These are phyloP conservation scores for Colletes collaris DNA, from an alignment of 2,888 invertebrate genomes.

Conservation along the genomic window DNA sequence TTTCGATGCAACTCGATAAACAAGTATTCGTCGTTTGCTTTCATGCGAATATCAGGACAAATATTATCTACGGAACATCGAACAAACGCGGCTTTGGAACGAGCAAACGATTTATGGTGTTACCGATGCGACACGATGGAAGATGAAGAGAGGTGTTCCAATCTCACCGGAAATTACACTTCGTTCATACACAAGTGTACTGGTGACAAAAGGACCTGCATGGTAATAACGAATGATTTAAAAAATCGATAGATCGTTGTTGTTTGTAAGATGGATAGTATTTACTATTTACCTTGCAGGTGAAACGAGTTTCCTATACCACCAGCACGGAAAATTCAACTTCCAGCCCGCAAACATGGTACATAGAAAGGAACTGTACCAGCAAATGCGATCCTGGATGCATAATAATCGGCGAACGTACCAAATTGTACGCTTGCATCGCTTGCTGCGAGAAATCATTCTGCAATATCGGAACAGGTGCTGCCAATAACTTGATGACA, in stretches of 20 bases:
- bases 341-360: conserved; percentile 91
- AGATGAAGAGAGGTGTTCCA: conserved; percentile 89
- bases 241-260: too few species aligned
- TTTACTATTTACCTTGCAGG: conserved; percentile 83
- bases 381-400: conserved; percentile 94
- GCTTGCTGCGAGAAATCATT: conserved; percentile 91
- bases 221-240: conserved; percentile 84
- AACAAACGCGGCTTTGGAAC: conserved; percentile 91
- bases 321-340: conserved; percentile 92
- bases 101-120: conserved; percentile 92
- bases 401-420: conserved; percentile 94
- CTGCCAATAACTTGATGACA: conserved; percentile 72
- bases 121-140: conserved; percentile 92
- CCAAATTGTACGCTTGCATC: conserved; percentile 94
- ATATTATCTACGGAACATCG: conserved; percentile 87
- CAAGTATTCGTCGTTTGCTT: not conserved
- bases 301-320: conserved; percentile 92
- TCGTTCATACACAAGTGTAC: conserved; percentile 89
- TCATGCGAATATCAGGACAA: conserved; percentile 71
- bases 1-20: not conserved
- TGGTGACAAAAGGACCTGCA: conserved; percentile 90
- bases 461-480: conserved; percentile 90
- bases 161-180: conserved; percentile 86
- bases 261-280: too few species aligned
- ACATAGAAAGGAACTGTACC: conserved; percentile 92